Conservation (phyloP, 2,797 vertebrate species). For the Rhincodon typus region DNA sequence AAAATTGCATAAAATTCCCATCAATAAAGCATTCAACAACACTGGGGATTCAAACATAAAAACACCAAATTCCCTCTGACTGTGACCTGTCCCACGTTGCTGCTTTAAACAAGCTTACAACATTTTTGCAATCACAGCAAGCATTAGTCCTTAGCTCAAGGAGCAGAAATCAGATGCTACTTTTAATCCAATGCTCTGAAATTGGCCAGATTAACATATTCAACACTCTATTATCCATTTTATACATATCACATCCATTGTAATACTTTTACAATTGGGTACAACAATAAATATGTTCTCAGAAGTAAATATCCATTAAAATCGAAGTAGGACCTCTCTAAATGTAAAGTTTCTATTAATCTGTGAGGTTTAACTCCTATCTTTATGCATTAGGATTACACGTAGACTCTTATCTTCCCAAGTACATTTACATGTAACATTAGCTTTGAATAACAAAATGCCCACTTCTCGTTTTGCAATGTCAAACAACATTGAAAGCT, state of each 20-base stretch:
- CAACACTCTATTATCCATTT: neutral
- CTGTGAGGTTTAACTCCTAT: neutral
- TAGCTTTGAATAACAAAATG: neutral
- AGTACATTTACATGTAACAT: neutral
- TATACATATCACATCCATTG: neutral
- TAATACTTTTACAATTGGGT: neutral
- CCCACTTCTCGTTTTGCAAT: neutral
- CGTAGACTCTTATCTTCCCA: neutral
- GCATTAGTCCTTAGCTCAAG: neutral
- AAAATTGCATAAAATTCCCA: slow-evolving; percentile 35
- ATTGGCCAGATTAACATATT: neutral
- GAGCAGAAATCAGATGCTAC: neutral
- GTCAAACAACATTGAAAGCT: neutral
- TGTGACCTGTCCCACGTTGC: neutral
- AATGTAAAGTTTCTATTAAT: neutral
- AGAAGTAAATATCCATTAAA: neutral
- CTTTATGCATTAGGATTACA: neutral
- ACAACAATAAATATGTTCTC: neutral
- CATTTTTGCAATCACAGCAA: neutral
- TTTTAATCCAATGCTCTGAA: neutral
- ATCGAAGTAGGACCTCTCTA: neutral
- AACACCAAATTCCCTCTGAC: neutral
- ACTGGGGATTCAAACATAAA: neutral
- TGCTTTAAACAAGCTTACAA: neutral
- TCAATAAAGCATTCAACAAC: neutral